Conservation (phyloP, 2,888 invertebrate species). For the Drosophila quasianomalipes region DNA sequence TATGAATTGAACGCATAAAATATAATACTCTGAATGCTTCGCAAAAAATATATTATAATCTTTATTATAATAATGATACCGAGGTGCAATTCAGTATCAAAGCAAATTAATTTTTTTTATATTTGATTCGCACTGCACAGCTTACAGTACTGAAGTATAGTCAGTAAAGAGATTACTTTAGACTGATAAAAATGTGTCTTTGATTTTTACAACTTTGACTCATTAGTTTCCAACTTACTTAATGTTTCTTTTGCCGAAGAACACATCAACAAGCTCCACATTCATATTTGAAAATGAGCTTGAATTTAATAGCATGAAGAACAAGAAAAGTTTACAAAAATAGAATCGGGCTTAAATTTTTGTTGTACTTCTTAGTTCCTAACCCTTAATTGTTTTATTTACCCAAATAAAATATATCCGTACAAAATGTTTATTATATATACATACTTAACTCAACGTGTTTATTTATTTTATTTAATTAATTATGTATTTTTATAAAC, state of each 20-base stretch:
- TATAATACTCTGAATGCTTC: neutral
- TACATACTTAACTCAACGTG: neutral
- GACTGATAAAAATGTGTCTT: rapidly evolving
- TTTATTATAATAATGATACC: neutral
- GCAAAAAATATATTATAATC: neutral
- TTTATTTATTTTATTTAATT: neutral
- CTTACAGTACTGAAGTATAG: neutral
- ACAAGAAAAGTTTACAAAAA: neutral
- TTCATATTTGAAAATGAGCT: neutral
- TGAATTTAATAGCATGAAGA: neutral
- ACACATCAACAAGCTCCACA: neutral
- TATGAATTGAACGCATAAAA: neutral
- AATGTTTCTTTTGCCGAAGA: neutral
- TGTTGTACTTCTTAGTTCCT: neutral
- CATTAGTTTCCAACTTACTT: neutral
- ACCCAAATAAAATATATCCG: too few relatives aligned
- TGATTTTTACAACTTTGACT: neutral
- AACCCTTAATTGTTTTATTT: neutral
- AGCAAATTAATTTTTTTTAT: too few relatives aligned
- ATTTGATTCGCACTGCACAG: neutral
- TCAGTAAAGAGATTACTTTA: neutral
- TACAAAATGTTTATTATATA: neutral
- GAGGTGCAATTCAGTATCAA: neutral
- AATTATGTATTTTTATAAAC: neutral
- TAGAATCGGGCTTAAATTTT: neutral